Conservation (phyloP, 1,140 invertebrate species). For the Drosophila lacertosa region DNA sequence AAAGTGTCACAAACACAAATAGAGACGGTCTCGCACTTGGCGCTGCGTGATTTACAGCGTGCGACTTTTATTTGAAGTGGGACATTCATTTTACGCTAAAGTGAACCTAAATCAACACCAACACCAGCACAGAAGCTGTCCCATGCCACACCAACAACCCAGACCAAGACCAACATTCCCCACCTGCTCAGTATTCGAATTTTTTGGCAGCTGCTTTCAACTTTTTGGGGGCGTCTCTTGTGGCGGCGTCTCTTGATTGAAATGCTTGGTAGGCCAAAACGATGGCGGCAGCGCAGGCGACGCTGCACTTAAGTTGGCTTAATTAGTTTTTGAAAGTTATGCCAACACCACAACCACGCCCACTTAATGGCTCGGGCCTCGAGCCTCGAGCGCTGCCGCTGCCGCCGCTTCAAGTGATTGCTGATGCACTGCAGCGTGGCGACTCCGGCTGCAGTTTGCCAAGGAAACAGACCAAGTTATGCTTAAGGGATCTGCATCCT, state of each 20-base stretch:
- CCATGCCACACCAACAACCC: neutral
- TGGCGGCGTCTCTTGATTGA: slow-evolving; percentile 69
- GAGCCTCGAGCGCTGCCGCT: slow-evolving; percentile 17
- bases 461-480: slow-evolving; percentile 27
- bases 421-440: slow-evolving; percentile 28
- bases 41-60: slow-evolving; percentile 75
- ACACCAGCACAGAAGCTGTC: slow-evolving; percentile 50
- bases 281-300: slow-evolving; percentile 21
- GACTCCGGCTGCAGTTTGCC: slow-evolving; percentile 26
- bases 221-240: slow-evolving; percentile 50
- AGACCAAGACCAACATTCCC: no score
- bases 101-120: slow-evolving; percentile 81
- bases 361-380: slow-evolving; percentile 70
- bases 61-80: slow-evolving; percentile 82
- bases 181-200: slow-evolving; percentile 41
- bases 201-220: slow-evolving; percentile 49
- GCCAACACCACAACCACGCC: slow-evolving; percentile 74
- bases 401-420: slow-evolving; percentile 45
- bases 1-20: slow-evolving; percentile 29
- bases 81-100: slow-evolving; percentile 82
- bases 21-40: slow-evolving; percentile 57
- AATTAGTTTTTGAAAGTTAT: slow-evolving; percentile 83
- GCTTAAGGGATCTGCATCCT: slow-evolving; percentile 34
- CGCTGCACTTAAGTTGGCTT: slow-evolving; percentile 81
- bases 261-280: slow-evolving; percentile 71